Evolutionary conservation across 2,113 vertebrate species (phyloP), one percentile per base, ranked within the genome.

Genomic region (Sarotherodon lohbergeri): DNA sequence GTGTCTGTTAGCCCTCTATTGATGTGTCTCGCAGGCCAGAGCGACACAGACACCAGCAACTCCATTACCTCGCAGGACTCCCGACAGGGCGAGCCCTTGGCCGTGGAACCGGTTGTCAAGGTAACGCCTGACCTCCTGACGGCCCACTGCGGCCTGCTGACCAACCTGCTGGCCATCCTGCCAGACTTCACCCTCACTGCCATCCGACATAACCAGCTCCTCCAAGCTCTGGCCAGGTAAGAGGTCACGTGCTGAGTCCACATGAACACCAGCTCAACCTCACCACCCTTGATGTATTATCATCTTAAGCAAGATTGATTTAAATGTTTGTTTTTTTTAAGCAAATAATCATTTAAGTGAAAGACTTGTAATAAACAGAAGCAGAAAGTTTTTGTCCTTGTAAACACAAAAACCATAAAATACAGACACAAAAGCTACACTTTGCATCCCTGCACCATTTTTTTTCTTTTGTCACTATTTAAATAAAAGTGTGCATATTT

Each of bases 51-150:
- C 27, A 95, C 95, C 43, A 95, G 96, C 59, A 93, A 91, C 90
- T 97, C 97, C 2, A 83, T 93, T 63, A 92, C 93, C 83, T 96
- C 93, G 52, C 95, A 88, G 27, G 96, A 96, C 80, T 96, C 96
- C 52, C 92, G 89, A 9, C 84, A 86, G 52, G 91, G 93, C 19
- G 95, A 94, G 81, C 86, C 89, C 71, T 81, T 92, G 8, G 87
- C 96, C 41, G 9, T 29, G 6, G 96, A 96, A n/a, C 96, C 94
- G 2, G 54, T n/a, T 54, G 95, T 95, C 80, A 89, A 97, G 85
- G 97, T 98, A 89, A 99, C 98, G 8, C 97, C 97, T 8, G 95
- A 97, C 85, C 97, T 99, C 43, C 90, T 98, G 82, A 97, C 97
- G 0, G 97, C 98, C 9, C 76, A 97, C 86, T 99, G 98, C 41